phyloP scores from a whole-genome alignment of 1,140 invertebrate species.

The Ostrea edulis region DNA sequence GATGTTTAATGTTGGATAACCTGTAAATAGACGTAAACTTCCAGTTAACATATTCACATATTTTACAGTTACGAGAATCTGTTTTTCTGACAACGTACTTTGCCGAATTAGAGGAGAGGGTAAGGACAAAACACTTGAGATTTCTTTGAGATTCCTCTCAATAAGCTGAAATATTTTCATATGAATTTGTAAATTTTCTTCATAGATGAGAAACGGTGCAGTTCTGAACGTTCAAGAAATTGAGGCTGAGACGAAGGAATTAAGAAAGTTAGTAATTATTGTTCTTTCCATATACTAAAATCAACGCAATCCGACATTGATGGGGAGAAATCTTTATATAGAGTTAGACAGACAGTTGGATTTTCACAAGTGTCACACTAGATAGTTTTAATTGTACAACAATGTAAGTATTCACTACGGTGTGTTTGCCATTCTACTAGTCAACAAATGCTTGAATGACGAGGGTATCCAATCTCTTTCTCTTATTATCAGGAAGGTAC shows the following conservation, averaged over 20 bases:
- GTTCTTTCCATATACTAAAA: too few relatives aligned
- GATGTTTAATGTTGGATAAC: too few relatives aligned
- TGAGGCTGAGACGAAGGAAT: neutral
- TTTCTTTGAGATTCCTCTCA: neutral
- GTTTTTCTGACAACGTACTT: conserved; percentile 19
- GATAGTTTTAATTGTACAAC: too few relatives aligned
- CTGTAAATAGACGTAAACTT: neutral
- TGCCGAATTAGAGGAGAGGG: neutral
- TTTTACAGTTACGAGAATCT: neutral
- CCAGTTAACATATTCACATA: neutral
- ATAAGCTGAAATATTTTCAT: neutral
- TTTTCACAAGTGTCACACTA: too few relatives aligned
- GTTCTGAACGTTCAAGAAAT: neutral
- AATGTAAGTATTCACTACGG: too few relatives aligned
- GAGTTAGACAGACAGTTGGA: too few relatives aligned
- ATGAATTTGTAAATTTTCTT: neutral
- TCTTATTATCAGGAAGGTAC: neutral
- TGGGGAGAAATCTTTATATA: too few relatives aligned
- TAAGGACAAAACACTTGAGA: neutral
- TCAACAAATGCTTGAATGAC: too few relatives aligned
- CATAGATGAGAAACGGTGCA: neutral
- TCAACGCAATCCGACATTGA: too few relatives aligned
- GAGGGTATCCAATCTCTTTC: neutral
- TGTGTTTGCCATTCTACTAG: too few relatives aligned
- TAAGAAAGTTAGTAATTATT: neutral